Conservation (phyloP, 2,888 invertebrate species). For the Stenodema calcarata region DNA sequence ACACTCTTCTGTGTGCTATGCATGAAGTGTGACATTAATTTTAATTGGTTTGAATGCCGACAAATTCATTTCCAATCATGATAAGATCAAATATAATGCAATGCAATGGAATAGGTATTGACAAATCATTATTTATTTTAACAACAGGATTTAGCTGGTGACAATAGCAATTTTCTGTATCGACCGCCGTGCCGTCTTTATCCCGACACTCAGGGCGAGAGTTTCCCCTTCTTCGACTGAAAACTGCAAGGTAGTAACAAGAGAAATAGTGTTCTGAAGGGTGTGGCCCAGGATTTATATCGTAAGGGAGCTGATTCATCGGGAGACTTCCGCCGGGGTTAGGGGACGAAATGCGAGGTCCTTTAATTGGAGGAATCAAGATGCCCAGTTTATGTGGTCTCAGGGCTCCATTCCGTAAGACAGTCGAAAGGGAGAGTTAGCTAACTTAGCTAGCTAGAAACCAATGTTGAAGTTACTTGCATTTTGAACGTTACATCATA, state of each 20-base stretch:
- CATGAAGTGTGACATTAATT: no score
- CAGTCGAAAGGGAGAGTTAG: no score
- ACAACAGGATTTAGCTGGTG: neutral
- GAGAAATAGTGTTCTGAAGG: constrained; percentile 2
- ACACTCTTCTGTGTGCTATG: no score
- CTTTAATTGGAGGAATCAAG: constrained; percentile 14
- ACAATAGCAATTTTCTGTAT: neutral
- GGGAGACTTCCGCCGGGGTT: neutral
- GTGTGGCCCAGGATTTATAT: constrained; percentile 32
- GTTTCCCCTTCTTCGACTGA: neutral
- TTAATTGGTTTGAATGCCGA: no score
- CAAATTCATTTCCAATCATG: no score
- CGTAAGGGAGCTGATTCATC: constrained; percentile 5
- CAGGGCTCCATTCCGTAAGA: neutral
- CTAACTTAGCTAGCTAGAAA: no score
- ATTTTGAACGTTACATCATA: no score
- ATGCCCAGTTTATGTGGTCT: neutral
- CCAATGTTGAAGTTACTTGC: no score
- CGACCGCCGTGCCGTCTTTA: neutral
- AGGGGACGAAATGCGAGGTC: neutral
- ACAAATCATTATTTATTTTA: no score
- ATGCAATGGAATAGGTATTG: no score
- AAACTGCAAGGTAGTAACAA: constrained; percentile 5
- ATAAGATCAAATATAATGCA: no score
- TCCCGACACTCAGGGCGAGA: neutral